These are phyloP conservation scores for Platalea minor DNA, from an alignment of 2,797 vertebrate species.

Conservation along the genomic window DNA sequence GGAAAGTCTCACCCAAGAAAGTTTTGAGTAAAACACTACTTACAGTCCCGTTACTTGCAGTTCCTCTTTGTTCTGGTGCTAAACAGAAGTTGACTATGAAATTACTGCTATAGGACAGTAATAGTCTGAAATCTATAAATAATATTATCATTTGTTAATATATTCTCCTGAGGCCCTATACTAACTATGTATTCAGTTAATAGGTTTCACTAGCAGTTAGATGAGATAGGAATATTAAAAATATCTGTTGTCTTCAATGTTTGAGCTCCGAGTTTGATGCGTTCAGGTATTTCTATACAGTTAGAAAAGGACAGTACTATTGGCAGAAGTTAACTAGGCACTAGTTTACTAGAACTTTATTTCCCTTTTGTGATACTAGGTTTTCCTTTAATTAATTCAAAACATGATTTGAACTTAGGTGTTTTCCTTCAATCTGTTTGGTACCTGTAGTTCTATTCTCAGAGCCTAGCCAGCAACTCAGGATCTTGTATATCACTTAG, in stretches of 20 bases:
- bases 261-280: not conserved
- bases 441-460: not conserved
- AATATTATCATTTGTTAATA: not conserved
- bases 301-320: not conserved
- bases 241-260: not conserved
- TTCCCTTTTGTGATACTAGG: not conserved
- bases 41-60: not conserved
- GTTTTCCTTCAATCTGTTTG: not conserved
- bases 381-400: not conserved
- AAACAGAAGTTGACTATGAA: not conserved
- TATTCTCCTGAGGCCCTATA: not conserved
- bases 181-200: not conserved
- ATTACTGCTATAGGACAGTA: not conserved
- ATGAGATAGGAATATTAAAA: not conserved
- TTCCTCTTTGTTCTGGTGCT: not conserved
- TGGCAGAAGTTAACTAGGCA: not conserved
- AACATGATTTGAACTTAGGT: not conserved
- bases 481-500: not conserved
- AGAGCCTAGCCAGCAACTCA: not conserved
- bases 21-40: not conserved
- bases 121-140: not conserved
- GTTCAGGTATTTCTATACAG: not conserved
- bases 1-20: not conserved
- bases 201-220: not conserved
- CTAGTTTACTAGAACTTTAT: not conserved